Evolutionary conservation across 92 coral and sea anemone genomes (phyloP), one percentile per base, ranked within the genome.

Genomic region (Nematostella vectensis): DNA sequence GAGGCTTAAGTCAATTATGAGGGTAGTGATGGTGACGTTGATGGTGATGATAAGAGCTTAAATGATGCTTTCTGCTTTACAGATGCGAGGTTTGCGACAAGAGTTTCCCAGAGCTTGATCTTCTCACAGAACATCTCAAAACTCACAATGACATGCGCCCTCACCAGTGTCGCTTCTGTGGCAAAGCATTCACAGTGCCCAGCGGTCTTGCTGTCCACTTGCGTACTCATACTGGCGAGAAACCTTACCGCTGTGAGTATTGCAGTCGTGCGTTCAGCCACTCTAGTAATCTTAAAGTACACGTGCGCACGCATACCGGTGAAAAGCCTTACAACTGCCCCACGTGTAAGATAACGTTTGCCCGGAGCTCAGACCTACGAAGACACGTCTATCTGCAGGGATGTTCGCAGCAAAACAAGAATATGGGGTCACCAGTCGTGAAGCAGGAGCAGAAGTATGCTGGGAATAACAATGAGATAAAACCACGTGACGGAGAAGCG

Each of bases 41-140:
- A n/a, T n/a, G n/a, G n/a, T n/a, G n/a, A n/a, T n/a, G n/a, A n/a
- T n/a, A n/a, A n/a, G n/a, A n/a, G n/a, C n/a, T n/a, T n/a, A n/a
- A n/a, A n/a, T n/a, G n/a, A n/a, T n/a, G n/a, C n/a, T n/a, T n/a
- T n/a, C n/a, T n/a, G n/a, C n/a, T n/a, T 48, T 63, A 15, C 55
- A 59, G 64, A 37, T 72, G 79, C 50, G 72, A 72, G 10, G 61
- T 72, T 31, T 72, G 79, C 47, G 58, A 62, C 45, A 62, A 63
- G 42, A 44, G 65, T 9, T 72, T 72, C 48, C 71, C 49, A 21
- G 58, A 57, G 6, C 15, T 31, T 18, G 48, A 28, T 4, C 27
- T 40, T 22, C 42, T 72, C 9, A 42, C 36, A 15, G 59, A 42
- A 17, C 79, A 72, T 29, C 6, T 62, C 28, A 63, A 58, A 25